Conservation (phyloP, 1,140 invertebrate genomes). For the Pseudomyrmex sp. region DNA sequence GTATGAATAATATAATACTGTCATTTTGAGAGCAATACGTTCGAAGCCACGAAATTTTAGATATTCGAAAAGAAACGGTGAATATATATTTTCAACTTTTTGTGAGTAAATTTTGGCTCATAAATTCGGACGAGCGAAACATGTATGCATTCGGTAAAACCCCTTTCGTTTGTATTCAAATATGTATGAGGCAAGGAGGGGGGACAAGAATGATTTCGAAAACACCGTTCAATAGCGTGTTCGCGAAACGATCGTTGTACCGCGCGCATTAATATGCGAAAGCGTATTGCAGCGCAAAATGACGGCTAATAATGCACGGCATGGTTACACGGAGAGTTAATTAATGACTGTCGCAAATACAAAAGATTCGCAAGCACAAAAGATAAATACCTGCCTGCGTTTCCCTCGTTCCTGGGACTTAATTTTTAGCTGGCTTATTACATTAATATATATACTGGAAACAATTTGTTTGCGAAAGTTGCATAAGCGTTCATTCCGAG, state of each 20-base stretch:
- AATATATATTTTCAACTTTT: not conserved
- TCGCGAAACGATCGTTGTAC: conserved; percentile 38
- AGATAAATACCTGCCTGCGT: conserved; percentile 34
- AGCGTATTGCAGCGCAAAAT: conserved; percentile 44
- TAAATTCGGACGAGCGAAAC: not conserved
- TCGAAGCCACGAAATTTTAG: not conserved
- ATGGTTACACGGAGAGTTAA: conserved; percentile 55
- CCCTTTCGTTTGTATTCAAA: conserved; percentile 28
- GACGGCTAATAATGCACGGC: conserved; percentile 58
- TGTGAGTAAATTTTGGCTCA: conserved; percentile 5
- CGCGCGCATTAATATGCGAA: conserved; percentile 58
- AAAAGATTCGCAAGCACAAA: conserved; percentile 48
- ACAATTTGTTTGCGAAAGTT: conserved; percentile 14
- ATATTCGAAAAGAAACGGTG: not conserved
- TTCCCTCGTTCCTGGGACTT: conserved; percentile 8
- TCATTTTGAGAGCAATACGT: not conserved
- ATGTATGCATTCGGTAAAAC: conserved; percentile 13
- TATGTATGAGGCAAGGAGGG: conserved; percentile 29
- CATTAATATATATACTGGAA: not conserved
- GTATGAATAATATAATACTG: not conserved
- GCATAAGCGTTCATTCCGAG: not conserved
- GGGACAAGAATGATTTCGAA: conserved; percentile 44
- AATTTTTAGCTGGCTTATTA: conserved; percentile 14
- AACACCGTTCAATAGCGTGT: conserved; percentile 27
- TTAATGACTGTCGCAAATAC: conserved; percentile 53